These are phyloP conservation scores for Notoglanidium macrostoma DNA, from an alignment of 2,797 vertebrate species.

Conservation along the genomic window DNA sequence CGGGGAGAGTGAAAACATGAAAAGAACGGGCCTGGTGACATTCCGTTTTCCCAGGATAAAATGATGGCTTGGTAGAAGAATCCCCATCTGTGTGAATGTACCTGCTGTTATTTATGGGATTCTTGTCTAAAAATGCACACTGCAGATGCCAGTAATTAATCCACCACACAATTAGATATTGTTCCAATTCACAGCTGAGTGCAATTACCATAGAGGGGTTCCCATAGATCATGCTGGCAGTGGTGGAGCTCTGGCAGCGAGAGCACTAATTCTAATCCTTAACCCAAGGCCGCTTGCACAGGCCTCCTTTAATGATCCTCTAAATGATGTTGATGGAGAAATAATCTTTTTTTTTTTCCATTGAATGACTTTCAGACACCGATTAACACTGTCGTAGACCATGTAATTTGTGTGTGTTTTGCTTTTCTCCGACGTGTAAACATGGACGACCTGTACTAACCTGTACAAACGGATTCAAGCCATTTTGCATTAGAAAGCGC, in stretches of 20 bases:
- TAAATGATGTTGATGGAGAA: conserved; percentile 95
- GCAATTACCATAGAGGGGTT: conserved; percentile 93
- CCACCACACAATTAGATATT: conserved; percentile 97
- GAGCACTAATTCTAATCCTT: conserved; percentile 92
- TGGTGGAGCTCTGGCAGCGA: conserved; percentile 86
- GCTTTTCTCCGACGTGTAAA: conserved; percentile 25
- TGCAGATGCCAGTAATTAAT: conserved; percentile 96
- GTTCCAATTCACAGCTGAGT: conserved; percentile 96
- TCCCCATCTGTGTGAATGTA: conserved; percentile 86
- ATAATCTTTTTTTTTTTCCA: conserved; percentile 87
- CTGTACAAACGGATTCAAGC: neutral
- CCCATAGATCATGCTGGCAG: conserved; percentile 84
- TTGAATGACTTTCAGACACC: conserved; percentile 84
- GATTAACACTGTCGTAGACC: conserved; percentile 84
- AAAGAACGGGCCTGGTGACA: conserved; percentile 56
- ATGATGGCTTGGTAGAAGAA: conserved; percentile 78
- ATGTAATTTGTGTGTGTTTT: conserved; percentile 78
- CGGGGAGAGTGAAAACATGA: conserved; percentile 61
- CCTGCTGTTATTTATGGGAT: conserved; percentile 92
- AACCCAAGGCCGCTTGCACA: conserved; percentile 88
- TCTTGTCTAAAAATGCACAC: conserved; percentile 90
- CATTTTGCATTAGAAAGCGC: neutral
- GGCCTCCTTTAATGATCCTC: conserved; percentile 91
- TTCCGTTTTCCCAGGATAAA: conserved; percentile 81
- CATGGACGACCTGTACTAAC: neutral